Base-by-base conservation (phyloP, 2,888 invertebrate species). In the Mactromeris polynyma region DNA sequence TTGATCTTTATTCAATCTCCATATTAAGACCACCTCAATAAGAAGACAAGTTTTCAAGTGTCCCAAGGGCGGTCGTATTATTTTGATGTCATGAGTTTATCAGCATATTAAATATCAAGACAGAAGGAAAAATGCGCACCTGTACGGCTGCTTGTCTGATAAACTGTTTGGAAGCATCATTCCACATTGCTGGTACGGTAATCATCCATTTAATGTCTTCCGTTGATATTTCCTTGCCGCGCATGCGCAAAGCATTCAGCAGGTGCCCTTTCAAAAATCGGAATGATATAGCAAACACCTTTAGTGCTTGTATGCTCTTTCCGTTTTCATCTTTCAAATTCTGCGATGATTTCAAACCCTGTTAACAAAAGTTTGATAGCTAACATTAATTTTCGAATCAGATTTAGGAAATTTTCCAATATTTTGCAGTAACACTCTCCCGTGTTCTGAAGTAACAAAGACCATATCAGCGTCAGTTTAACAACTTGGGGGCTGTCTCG, bases 171-270 rank as follows among this genome's bases (percentile, higher is more conserved):
- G 88, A 69, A 1, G 84, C 85, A 64, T 92, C 92, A 54, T 82
- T 92, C 90, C 92, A 92, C 54, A 88, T 84, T 3, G 92, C 84
- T 2, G 92, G 92, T n/a, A 92, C 90, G 1, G 92, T 90, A 7
- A 92, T 81, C 73, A 92, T 69, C 92, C 92, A 92, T 83, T 92
- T 92, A 9, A 92, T 89, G 83, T 92, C 92, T 69, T 92, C 92
- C 1, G 92, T 89, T 4, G 90, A 58, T 2, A 92, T 58, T n/a
- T 92, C 92, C 78, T 83, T 90, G 2, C 90, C 89, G 58, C 92
- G 92, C 92, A 92, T 90, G 88, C 92, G 92, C 73, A 92, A 38
- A 46, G 86, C 83, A 78, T 92, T 92, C 21, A 92, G 83, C 26
- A 92, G 82, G 40, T 92, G 92, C 17, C 90, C 88, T 79, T 92